A percentile compares a stretch with the other conserved stretches of the same genome.
Conservation (phyloP, 2,888 invertebrate genomes). For the Hydriomena furcata region DNA sequence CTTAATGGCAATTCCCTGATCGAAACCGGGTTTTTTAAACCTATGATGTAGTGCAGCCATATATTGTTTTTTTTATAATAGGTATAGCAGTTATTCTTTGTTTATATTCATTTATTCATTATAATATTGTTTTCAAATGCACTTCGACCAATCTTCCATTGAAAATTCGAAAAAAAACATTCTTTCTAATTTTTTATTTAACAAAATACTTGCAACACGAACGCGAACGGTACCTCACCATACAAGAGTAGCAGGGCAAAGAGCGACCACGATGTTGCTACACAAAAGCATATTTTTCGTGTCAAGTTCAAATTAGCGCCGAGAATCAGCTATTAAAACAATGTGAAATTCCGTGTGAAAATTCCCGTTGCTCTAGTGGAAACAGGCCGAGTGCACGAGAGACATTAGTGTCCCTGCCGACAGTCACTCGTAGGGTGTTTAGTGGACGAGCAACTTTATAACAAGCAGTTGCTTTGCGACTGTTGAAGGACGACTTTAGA, state of each 20-base stretch:
- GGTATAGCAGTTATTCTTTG: too few species aligned
- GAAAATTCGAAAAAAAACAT: too few species aligned
- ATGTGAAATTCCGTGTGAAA: conserved; percentile 38
- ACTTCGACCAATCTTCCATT: too few species aligned
- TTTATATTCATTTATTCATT: too few species aligned
- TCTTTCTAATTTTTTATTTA: too few species aligned
- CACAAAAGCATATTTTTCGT: conserved; percentile 15
- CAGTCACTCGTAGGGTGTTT: conserved; percentile 11
- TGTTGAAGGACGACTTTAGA: neutral
- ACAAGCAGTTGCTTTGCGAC: neutral
- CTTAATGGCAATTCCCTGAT: conserved; percentile 12
- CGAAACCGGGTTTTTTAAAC: neutral
- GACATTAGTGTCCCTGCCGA: conserved; percentile 41
- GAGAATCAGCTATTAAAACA: conserved; percentile 24
- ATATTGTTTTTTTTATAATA: too few species aligned
- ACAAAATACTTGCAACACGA: neutral
- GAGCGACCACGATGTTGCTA: neutral
- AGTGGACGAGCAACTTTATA: conserved; percentile 10
- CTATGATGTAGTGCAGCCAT: neutral
- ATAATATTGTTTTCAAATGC: too few species aligned
- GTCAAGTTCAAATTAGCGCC: conserved; percentile 18
- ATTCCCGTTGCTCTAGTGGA: conserved; percentile 29
- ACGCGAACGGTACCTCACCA: too few species aligned
- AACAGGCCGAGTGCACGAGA: conserved; percentile 31
- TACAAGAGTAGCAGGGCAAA: neutral